These are phyloP conservation scores for Drosophila kepulauana DNA, from an alignment of 1,140 invertebrate species.

Conservation along the genomic window DNA sequence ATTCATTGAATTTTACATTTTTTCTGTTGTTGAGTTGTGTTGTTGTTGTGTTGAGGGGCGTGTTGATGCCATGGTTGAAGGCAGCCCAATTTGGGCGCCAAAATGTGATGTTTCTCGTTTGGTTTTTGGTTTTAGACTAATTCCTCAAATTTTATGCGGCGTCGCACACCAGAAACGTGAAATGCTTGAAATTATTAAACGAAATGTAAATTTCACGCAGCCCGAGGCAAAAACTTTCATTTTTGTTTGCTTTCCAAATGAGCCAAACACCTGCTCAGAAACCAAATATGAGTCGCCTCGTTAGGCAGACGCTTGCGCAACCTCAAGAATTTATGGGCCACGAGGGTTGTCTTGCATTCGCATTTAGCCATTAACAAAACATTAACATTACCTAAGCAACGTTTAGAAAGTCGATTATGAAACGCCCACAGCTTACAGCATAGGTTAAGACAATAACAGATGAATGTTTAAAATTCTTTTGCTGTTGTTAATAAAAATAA, in stretches of 20 bases:
- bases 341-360: slow-evolving; percentile 12
- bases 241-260: slow-evolving; percentile 79
- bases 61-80: slow-evolving; percentile 22
- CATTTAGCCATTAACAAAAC: slow-evolving; percentile 19
- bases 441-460: neutral
- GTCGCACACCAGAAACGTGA: slow-evolving; percentile 62
- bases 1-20: slow-evolving; percentile 46
- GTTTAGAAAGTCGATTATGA: slow-evolving; percentile 32
- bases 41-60: neutral
- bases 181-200: slow-evolving; percentile 80
- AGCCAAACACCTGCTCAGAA: slow-evolving; percentile 58
- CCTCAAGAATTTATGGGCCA: slow-evolving; percentile 71
- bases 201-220: slow-evolving; percentile 79
- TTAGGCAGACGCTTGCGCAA: slow-evolving; percentile 64
- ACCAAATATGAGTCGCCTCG: slow-evolving; percentile 49
- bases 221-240: slow-evolving; percentile 61
- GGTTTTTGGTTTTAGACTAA: slow-evolving; percentile 45
- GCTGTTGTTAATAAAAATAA: neutral
- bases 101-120: slow-evolving; percentile 30
- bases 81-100: slow-evolving; percentile 30
- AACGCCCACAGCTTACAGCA: neutral
- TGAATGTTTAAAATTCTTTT: neutral
- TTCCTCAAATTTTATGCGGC: slow-evolving; percentile 76
- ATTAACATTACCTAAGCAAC: slow-evolving; percentile 21
- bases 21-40: neutral